Base-by-base conservation (phyloP, 2,113 vertebrate genomes). In the Emberiza fucata region DNA sequence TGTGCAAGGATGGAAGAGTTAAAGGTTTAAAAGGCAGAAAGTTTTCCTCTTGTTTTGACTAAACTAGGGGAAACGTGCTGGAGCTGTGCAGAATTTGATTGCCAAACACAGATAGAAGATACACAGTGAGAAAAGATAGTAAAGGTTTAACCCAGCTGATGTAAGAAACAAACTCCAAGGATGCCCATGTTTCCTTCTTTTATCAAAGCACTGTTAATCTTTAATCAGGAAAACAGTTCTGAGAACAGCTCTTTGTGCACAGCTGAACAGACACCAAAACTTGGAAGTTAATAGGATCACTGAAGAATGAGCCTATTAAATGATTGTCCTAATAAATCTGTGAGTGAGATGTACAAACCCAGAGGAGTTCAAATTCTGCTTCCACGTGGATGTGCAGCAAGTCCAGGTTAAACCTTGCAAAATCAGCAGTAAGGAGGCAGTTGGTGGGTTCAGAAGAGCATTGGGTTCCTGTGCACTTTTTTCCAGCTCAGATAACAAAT, bases 301-400 rank as follows among this genome's bases (percentile, higher is more conserved):
- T 11, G 13, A 84, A 83, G 76, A 85, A 73, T 5, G 23, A 78
- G 51, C 90, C 28, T 53, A 95, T 93, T 88, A 94, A 92, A 82
- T 92, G 60, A 75, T 86, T 90, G 48, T 91, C 72, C 56, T 90
- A 86, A 96, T 93, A 78, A 88, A 97, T 94, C 94, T 78, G 53
- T 51, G 48, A 87, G 68, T 17, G n/a, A 82, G 84, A 64, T 54
- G 48, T 51, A 80, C 77, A 91, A 90, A 27, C 45, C 88, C 47
- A 79, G 86, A 94, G 72, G 89, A 82, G 96, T 96, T 90, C 94
- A 97, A 95, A 96, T 95, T 95, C 91, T 96, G 76, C 96, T 95
- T 97, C 97, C 97, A 96, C 91, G 71, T 97, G 68, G 92, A 97
- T 78, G 50, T 83, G 71, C 61, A 94, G 66, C 77, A 87, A 88